Evolutionary conservation across 2,797 vertebrate species (phyloP), one percentile per base, ranked within the genome.

Genomic region (Characodon lateralis): DNA sequence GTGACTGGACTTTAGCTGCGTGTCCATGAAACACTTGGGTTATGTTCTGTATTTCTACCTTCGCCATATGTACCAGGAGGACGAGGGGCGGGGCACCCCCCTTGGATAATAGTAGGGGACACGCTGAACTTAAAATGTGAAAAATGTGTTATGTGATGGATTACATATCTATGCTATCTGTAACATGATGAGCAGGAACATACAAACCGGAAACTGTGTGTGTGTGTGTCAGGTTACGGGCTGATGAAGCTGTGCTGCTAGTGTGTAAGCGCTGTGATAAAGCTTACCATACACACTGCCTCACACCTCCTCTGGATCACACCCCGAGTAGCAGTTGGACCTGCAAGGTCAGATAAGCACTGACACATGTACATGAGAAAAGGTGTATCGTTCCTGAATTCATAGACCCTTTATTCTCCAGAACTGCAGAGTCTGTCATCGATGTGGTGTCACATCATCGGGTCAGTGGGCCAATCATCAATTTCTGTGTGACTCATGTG

Each of bases 201-300:
- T 7, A 58, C 55, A 4, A 48, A 13, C 46, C 13, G 46, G 46
- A 48, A 63, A 63, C 26, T 51, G 13, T 43, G 13, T 41, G 12
- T 76, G 5, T 76, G 24, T 63, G 53, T 73, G 46, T 73, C 88
- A 99, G 98, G 89, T 95, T 97, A 88, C 96, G 93, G 81, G 97
- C 95, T 46, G 96, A 98, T 71, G 96, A 97, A 78, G 96, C 90
- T 88, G 95, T 95, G 93, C 95, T 99, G 96, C 92, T 99, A 86
- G 97, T 98, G 88, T 99, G 98, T 26, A 96, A 97, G 83, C 95
- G 96, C 18, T 99, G 98, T 22, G 97, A 99, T 94, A 99, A 99
- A 96, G 95, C 96, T 53, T 98, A 97, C 92, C 98, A 99, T 92
- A 93, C 96, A 16, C 97, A 97, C 92, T 99, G 98, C 92, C 96